phyloP scores from a whole-genome alignment of 2,113 vertebrate species.

The Clarias gariepinus region DNA sequence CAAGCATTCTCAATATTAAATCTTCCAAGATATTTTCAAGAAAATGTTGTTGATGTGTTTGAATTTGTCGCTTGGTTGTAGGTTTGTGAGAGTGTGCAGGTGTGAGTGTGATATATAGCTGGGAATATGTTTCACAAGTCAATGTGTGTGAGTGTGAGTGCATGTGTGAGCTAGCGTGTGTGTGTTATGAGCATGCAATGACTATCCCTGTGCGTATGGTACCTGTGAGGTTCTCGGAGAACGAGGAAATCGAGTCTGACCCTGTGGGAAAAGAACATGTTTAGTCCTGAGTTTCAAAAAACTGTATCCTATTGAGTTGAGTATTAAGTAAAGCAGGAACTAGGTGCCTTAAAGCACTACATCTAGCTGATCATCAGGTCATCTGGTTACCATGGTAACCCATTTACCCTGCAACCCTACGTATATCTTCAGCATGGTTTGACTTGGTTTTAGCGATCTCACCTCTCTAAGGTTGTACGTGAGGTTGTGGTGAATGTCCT shows the following conservation, averaged over 20 bases:
- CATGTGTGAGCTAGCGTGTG: neutral
- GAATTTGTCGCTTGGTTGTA: neutral
- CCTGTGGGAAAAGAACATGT: constrained; percentile 65
- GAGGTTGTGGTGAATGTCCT: constrained; percentile 87
- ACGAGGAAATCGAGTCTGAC: constrained; percentile 74
- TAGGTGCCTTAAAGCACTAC: neutral
- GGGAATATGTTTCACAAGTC: neutral
- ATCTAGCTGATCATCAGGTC: neutral
- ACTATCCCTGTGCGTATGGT: constrained; percentile 31
- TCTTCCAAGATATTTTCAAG: neutral
- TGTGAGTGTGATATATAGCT: neutral
- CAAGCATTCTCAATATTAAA: neutral
- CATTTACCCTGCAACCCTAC: neutral
- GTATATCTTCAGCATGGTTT: neutral
- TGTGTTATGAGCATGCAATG: neutral
- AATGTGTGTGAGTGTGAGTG: neutral
- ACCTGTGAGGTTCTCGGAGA: constrained; percentile 82
- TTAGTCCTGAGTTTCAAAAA: neutral
- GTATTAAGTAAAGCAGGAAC: neutral
- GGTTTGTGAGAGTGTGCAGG: neutral
- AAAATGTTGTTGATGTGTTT: neutral
- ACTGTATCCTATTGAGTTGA: neutral
- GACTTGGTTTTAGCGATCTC: constrained; percentile 54
- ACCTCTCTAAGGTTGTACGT: constrained; percentile 92
- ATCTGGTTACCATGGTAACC: neutral